Percentiles rank a stretch among this genome's conserved stretches.
phyloP scores from a whole-genome alignment of 2,888 invertebrate species.

The Pseudococcus longispinus region DNA sequence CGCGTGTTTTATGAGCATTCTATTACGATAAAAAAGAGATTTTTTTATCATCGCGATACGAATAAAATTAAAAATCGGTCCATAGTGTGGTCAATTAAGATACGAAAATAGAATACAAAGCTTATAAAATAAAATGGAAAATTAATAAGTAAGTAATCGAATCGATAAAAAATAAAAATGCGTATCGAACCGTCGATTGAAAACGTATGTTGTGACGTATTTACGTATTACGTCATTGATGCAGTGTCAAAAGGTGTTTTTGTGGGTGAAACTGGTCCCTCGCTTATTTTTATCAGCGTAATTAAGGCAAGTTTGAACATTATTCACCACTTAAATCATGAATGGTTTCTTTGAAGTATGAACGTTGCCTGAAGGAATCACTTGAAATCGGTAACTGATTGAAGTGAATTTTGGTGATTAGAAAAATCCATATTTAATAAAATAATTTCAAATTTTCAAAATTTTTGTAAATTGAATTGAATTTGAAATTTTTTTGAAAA shows the following conservation, averaged over 20 bases:
- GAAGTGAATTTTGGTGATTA: no score
- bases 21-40: background rate
- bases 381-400: no score
- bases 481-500: no score
- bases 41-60: background rate
- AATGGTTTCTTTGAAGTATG: no score
- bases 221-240: background rate
- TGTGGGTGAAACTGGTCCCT: background rate
- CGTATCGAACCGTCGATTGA: background rate
- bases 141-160: background rate
- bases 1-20: background rate
- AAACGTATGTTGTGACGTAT: no score
- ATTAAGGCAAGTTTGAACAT: background rate
- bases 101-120: background rate
- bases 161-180: background rate
- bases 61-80: background rate
- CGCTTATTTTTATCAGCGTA: background rate
- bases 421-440: no score
- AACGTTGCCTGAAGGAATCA: no score
- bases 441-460: no score
- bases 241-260: background rate
- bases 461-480: no score
- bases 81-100: background rate
- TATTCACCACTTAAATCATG: background rate
- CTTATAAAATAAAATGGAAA: background rate